Conservation (phyloP, 2,797 vertebrate genomes). For the Gymnoscopelus microlampas region DNA sequence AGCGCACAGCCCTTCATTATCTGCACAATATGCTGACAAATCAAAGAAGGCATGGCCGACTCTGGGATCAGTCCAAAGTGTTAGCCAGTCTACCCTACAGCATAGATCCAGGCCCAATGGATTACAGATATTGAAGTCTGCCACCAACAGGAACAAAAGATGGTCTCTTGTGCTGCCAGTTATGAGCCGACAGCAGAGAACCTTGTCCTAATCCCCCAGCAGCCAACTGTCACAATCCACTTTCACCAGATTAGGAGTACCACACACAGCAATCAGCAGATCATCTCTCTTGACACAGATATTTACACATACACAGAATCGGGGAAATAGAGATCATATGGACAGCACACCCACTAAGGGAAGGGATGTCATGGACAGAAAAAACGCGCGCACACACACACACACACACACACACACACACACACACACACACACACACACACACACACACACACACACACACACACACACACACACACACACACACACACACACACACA, state of each 20-base stretch:
- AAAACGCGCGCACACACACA: conserved; percentile 16
- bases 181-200: conserved; percentile 36
- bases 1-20: too few relatives aligned
- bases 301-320: conserved; percentile 35
- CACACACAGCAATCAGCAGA: conserved; percentile 57
- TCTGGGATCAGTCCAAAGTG: too few relatives aligned
- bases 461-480: conserved; percentile 87
- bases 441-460: conserved; percentile 11
- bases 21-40: too few relatives aligned
- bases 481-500: conserved; percentile 74
- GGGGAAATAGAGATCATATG: not conserved
- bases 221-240: conserved; percentile 55
- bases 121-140: too few relatives aligned
- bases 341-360: conserved; percentile 85
- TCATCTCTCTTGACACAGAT: conserved; percentile 70
- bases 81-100: too few relatives aligned
- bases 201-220: conserved; percentile 74
- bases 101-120: too few relatives aligned
- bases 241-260: conserved; percentile 74
- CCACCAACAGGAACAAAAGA: too few relatives aligned
- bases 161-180: not conserved
- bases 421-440: conserved; percentile 8
- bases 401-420: conserved; percentile 11
- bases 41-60: too few relatives aligned
- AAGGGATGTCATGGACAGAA: conserved; percentile 79